Evolutionary conservation across 2,113 vertebrate genomes (phyloP).

Genomic region (Illadopsis cleaveri): DNA sequence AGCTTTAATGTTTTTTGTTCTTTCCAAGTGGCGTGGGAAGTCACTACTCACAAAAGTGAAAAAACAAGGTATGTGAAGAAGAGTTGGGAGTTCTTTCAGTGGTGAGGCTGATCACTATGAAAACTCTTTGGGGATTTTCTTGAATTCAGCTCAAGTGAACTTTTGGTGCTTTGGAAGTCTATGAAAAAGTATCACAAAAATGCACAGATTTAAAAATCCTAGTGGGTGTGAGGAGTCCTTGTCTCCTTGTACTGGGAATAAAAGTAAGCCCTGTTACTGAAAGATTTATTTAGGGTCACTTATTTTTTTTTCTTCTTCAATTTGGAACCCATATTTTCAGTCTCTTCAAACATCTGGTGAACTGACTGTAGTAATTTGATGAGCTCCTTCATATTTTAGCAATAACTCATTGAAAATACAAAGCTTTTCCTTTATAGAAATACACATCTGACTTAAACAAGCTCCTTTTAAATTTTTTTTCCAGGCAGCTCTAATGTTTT

Average conservation of each 20-base stretch:
- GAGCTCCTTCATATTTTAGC: not conserved
- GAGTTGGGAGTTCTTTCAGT: not conserved
- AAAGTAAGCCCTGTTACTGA: not conserved
- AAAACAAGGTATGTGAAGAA: not conserved
- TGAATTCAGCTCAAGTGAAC: not conserved
- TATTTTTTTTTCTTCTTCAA: not conserved
- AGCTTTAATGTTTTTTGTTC: not conserved
- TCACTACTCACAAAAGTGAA: not conserved
- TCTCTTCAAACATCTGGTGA: not conserved
- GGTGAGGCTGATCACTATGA: not conserved
- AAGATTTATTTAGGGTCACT: not conserved
- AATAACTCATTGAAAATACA: not conserved
- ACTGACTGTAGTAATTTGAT: not conserved
- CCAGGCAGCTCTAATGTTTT: not conserved
- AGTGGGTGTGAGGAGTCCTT: not conserved
- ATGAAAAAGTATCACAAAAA: not conserved
- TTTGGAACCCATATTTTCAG: not conserved
- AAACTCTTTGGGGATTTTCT: not conserved
- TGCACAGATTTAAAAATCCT: not conserved
- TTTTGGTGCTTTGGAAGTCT: not conserved
- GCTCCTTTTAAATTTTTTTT: not conserved
- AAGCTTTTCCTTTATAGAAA: not conserved
- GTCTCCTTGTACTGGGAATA: not conserved
- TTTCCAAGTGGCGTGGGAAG: not conserved
- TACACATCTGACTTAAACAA: not conserved